Evolutionary conservation across 2,113 vertebrate genomes (phyloP).

Genomic region (Anseranas semipalmata): DNA sequence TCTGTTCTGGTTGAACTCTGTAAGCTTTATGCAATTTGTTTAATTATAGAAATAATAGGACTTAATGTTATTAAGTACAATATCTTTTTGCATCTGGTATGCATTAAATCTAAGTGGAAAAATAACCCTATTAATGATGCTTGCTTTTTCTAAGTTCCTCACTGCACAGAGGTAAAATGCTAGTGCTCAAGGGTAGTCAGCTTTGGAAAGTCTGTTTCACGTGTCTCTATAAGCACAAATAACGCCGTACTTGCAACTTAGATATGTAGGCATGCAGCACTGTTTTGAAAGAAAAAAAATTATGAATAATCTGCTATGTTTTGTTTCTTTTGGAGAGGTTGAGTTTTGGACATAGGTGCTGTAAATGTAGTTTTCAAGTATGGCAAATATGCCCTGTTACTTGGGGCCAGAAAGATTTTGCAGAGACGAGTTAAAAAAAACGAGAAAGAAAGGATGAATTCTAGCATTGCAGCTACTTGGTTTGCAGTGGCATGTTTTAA

Average conservation of each 20-base stretch:
- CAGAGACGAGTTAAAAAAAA: neutral
- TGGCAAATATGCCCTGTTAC: neutral
- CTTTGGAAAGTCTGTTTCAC: neutral
- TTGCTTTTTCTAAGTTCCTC: neutral
- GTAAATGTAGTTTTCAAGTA: neutral
- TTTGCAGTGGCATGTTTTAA: neutral
- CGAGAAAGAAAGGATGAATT: neutral
- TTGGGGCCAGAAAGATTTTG: neutral
- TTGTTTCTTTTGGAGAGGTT: neutral
- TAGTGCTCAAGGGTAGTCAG: neutral
- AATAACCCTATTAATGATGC: constrained; percentile 7
- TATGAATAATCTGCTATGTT: neutral
- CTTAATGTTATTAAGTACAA: constrained; percentile 16
- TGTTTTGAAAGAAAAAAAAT: neutral
- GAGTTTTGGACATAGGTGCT: neutral
- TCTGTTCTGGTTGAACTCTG: neutral
- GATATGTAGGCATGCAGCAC: neutral
- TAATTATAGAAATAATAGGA: constrained; percentile 10
- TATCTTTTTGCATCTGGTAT: neutral
- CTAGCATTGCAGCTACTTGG: neutral
- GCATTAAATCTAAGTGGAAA: neutral
- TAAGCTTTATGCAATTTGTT: constrained; percentile 7
- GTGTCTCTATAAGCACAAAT: neutral
- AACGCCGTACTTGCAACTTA: neutral
- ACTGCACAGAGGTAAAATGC: neutral